Evolutionary conservation across 64 coral and sea anemone species (phyloP), one percentile per base, ranked within the genome.

Genomic region (Actinia equina): DNA sequence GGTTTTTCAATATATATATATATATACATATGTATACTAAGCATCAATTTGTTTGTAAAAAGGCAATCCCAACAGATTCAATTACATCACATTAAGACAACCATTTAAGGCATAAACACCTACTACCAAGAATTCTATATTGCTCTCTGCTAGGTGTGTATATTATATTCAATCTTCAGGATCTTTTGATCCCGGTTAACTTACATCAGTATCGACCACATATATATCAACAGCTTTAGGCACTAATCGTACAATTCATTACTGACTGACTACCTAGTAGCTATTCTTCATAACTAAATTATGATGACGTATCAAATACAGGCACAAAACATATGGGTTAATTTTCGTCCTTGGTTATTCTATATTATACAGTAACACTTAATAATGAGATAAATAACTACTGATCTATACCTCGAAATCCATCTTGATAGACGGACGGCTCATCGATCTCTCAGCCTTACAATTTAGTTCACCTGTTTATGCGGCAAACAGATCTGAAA

Each of bases 361-460:
- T 30, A 74, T 74, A 74, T 74, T 30, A 26, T 30, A 74, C 8
- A 69, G 20, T 69, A 26, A 69, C 63, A 69, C 63, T 69, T 69
- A 69, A 69, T 69, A 69, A 69, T n/a, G 23, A 69, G 63, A 69
- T 69, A 69, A 69, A 8, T 41, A 74, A 74, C 69, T 30, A 74
- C 19, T 65, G 62, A 65, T 65, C 62, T 30, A 22, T 69, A 74
- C 69, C 69, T 74, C 69, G 26, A 74, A 74, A 74, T 74, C 69
- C 69, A 74, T 74, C 8, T 7, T 74, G 25, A 74, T 74, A 30
- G 69, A 74, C 27, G 26, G 25, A 74, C 25, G 69, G 69, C 69
- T 74, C 69, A 74, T 74, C 69, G 25, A 74, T 74, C 69, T 37
- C 3, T 30, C 22, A 74, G 25, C 69, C 69, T 74, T 74, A 74